Evolutionary conservation across 2,888 invertebrate genomes (phyloP).

Genomic region (Tromatobia lineatoria): DNA sequence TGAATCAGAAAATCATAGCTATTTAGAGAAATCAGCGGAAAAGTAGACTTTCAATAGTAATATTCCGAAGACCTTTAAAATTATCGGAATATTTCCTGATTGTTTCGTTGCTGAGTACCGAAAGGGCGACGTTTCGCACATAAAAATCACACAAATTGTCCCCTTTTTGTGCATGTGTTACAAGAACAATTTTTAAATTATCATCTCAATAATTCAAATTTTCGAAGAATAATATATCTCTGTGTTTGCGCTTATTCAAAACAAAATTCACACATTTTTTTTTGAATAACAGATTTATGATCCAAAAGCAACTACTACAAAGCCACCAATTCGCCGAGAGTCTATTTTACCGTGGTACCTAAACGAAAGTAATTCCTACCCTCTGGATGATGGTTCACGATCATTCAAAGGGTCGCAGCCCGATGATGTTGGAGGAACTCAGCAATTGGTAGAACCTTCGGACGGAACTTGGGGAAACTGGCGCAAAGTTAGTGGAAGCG

Average conservation of each 20-base stretch:
- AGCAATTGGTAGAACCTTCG: constrained; percentile 1
- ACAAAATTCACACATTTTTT: constrained; percentile 14
- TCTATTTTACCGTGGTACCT: constrained; percentile 73
- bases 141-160: too few species aligned
- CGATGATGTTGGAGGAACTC: constrained; percentile 23
- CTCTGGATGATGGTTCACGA: constrained; percentile 47
- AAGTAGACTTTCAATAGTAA: too few species aligned
- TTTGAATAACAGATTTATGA: constrained; percentile 72
- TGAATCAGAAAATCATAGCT: too few species aligned
- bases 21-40: too few species aligned
- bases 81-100: too few species aligned
- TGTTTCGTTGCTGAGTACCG: too few species aligned
- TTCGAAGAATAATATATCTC: too few species aligned
- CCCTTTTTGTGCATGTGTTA: too few species aligned
- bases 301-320: constrained; percentile 73
- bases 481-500: constrained; percentile 65
- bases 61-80: too few species aligned
- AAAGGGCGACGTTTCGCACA: too few species aligned
- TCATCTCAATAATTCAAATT: too few species aligned
- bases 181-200: too few species aligned
- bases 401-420: constrained; percentile 10
- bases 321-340: constrained; percentile 74
- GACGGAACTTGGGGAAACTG: constrained; percentile 68
- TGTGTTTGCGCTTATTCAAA: background rate
- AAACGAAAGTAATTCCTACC: constrained; percentile 51